Conservation (phyloP, 1,140 invertebrate genomes). For the Nebria ingens region DNA sequence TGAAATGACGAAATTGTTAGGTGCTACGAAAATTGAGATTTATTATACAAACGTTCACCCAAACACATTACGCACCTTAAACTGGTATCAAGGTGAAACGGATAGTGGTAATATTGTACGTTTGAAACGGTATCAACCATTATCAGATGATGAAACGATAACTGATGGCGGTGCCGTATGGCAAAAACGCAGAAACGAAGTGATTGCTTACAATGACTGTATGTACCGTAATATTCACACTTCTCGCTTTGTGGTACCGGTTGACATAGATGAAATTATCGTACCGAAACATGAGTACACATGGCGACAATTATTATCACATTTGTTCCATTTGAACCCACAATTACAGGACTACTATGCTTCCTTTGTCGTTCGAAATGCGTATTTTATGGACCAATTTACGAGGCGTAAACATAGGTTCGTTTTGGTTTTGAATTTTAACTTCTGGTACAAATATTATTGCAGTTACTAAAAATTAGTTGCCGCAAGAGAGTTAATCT, state of each 20-base stretch:
- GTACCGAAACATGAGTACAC: slow-evolving; percentile 46
- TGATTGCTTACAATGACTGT: slow-evolving; percentile 65
- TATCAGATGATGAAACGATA: slow-evolving; percentile 20
- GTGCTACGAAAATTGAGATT: slow-evolving; percentile 51
- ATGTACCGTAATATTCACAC: slow-evolving; percentile 55
- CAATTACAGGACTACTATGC: slow-evolving; percentile 39
- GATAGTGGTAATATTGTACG: slow-evolving; percentile 35
- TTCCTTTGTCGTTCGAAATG: slow-evolving; percentile 53
- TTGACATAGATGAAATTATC: slow-evolving; percentile 62
- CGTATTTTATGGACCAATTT: slow-evolving; percentile 39
- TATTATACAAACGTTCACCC: slow-evolving; percentile 49
- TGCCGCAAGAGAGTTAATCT: too few relatives aligned
- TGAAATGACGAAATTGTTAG: slow-evolving; percentile 52
- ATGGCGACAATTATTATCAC: slow-evolving; percentile 42
- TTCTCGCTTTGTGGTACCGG: slow-evolving; percentile 52
- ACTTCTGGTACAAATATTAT: too few relatives aligned
- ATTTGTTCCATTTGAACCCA: slow-evolving; percentile 29
- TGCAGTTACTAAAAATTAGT: too few relatives aligned
- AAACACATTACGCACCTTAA: slow-evolving; percentile 40
- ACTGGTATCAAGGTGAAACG: slow-evolving; percentile 37
- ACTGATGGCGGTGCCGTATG: slow-evolving; percentile 44
- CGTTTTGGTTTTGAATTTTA: too few relatives aligned
- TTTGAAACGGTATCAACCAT: slow-evolving; percentile 15
- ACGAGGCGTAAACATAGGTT: slow-evolving; percentile 23
- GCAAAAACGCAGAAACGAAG: slow-evolving; percentile 58